phyloP scores from a whole-genome alignment of 2,113 vertebrate species.

The Callorhinus ursinus region DNA sequence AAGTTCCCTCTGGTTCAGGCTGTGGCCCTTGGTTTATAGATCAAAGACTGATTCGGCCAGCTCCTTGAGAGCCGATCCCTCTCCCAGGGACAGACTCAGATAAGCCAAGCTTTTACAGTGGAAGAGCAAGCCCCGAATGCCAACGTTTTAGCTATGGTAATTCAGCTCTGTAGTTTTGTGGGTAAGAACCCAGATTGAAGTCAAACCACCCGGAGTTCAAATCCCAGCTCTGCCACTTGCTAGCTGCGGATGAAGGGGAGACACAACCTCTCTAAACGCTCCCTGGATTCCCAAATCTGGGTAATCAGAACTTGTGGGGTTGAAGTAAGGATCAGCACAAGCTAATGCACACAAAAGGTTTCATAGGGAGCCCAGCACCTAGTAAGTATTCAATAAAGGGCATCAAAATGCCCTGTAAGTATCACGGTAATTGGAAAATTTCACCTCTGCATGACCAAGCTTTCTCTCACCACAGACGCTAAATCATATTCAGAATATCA shows the following conservation, averaged over 20 bases:
- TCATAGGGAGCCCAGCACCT: neutral
- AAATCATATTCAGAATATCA: neutral
- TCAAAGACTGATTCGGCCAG: neutral
- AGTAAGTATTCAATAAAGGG: fast-evolving
- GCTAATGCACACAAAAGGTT: fast-evolving
- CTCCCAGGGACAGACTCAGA: too few relatives aligned
- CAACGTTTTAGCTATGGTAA: neutral
- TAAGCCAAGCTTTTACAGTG: fast-evolving
- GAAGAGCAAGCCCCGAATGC: neutral
- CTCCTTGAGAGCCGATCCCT: too few relatives aligned
- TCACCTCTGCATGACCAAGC: fast-evolving
- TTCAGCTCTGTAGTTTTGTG: neutral
- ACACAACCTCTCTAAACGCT: neutral
- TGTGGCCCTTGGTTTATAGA: neutral
- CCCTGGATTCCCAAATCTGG: neutral
- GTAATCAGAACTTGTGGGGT: fast-evolving
- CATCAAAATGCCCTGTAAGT: too few relatives aligned
- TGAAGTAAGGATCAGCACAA: neutral
- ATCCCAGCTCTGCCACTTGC: neutral
- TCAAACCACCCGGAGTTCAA: neutral
- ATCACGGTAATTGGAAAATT: fast-evolving
- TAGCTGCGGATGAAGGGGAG: too few relatives aligned
- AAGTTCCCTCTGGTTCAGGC: neutral
- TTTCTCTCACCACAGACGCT: too few relatives aligned
- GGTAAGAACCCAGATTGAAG: neutral